phyloP scores from a whole-genome alignment of 2,113 vertebrate genomes.

The Phrynosoma blainvillii region DNA sequence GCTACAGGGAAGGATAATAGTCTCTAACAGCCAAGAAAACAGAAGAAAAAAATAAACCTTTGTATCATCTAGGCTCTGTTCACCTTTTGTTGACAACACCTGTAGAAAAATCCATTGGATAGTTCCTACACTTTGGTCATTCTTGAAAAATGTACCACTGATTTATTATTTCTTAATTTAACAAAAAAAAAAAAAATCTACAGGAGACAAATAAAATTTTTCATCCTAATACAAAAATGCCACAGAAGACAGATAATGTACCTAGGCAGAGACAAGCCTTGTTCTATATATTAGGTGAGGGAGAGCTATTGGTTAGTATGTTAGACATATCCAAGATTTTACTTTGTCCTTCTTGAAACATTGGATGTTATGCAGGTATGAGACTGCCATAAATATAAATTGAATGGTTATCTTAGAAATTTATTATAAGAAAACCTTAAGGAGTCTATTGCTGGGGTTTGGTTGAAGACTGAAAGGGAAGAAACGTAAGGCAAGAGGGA shows the following conservation, averaged over 20 bases:
- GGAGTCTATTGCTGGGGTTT: neutral
- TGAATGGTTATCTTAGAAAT: neutral
- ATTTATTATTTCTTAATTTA: too few species aligned
- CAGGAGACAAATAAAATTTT: neutral
- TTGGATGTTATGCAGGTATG: neutral
- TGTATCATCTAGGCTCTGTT: too few species aligned
- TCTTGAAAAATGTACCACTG: too few species aligned
- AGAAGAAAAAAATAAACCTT: too few species aligned
- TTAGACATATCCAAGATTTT: neutral
- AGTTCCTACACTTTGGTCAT: too few species aligned
- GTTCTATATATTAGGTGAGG: neutral
- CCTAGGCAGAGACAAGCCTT: neutral
- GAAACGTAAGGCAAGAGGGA: neutral
- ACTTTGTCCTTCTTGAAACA: neutral
- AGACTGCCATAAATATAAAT: neutral
- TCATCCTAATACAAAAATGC: too few species aligned
- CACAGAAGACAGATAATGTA: neutral
- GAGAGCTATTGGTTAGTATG: neutral
- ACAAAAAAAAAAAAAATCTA: too few species aligned
- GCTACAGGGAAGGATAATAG: too few species aligned
- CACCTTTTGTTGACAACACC: too few species aligned
- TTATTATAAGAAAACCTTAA: neutral
- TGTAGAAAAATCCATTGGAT: too few species aligned
- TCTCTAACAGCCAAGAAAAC: too few species aligned
- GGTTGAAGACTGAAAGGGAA: neutral